Percentiles rank a stretch among this genome's conserved stretches.
Conservation (phyloP, 2,113 vertebrate genomes). For the Bubo scandiacus region DNA sequence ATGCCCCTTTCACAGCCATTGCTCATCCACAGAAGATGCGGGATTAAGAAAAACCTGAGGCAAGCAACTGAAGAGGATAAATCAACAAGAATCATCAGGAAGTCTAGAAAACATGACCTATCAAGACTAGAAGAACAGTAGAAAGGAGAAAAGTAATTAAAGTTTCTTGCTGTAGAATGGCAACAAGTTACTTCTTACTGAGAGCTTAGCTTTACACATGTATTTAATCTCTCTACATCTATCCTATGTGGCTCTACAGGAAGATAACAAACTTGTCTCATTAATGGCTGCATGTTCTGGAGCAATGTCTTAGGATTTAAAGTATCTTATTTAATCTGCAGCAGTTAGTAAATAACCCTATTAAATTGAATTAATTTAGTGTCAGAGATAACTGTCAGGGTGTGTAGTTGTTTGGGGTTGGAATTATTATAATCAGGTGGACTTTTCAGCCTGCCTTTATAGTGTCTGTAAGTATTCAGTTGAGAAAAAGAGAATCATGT, state of each 20-base stretch:
- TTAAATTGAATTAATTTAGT: neutral
- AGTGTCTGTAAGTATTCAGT: neutral
- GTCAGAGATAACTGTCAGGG: neutral
- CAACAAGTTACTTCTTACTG: accelerated
- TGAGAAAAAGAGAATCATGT: neutral
- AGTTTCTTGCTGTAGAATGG: neutral
- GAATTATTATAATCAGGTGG: neutral
- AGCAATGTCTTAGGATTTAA: neutral
- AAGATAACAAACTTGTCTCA: neutral
- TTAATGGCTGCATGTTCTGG: neutral
- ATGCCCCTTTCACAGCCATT: neutral
- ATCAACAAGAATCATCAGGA: neutral
- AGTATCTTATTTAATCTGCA: neutral
- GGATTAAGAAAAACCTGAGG: neutral
- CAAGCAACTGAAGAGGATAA: neutral
- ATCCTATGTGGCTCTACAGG: neutral
- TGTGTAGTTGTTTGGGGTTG: neutral
- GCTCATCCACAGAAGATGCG: neutral
- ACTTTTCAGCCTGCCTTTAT: neutral
- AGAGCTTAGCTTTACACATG: neutral
- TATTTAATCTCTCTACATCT: neutral
- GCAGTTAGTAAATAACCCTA: neutral
- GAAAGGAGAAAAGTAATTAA: neutral
- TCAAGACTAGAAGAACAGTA: neutral
- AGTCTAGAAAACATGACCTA: neutral